Base-by-base conservation (phyloP, 2,888 invertebrate species). In the Meganola albula region DNA sequence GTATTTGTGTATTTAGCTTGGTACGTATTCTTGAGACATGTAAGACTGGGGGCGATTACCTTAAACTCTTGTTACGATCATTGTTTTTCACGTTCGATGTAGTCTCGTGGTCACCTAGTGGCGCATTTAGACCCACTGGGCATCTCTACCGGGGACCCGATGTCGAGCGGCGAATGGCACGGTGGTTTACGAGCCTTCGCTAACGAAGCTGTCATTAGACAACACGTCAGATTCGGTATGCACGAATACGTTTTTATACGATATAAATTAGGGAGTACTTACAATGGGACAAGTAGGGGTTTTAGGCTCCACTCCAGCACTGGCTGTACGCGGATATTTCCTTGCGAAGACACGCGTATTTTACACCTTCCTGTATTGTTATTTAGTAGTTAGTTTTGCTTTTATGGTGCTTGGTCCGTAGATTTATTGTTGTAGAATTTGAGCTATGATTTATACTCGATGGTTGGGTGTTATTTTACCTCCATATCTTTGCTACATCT, bases 71-170 rank as follows among this genome's bases (percentile, higher is more conserved):
- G 48, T 58, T 54, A 58, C 48, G 56, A 50, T 41, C 21, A 37
- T 53, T 44, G 42, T 58, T 41, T 56, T 56, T 50, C 44, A 63
- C 65, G 58, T 63, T 66, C 59, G 60, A 57, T 60, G 54, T 88
- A 97, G 96, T 92, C 95, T 58, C 92, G 96, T 74, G 97, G 97
- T 72, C 97, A 97, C 87, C 92, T 96, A 83, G 93, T 95, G 71
- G 94, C 97, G 64, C 92, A 93, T 70, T 88, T 97, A 87, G 97
- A 98, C 87, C 97, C 98, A 44, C 89, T 98, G 83, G 95, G 93
- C 85, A 96, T 98, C 82, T 90, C 90, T 76, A 91, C 90, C 77
- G 90, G 90, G 58, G 90, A 90, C 74, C 88, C 88, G 59, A 74
- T 72, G 37, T 79, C 80, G 50, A 79, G 79, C 65, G 71, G 75